A percentile compares a stretch with the other conserved stretches of the same genome.
These are phyloP conservation scores for Porites divaricata DNA, from an alignment of 92 coral and sea anemone species.

Conservation along the genomic window DNA sequence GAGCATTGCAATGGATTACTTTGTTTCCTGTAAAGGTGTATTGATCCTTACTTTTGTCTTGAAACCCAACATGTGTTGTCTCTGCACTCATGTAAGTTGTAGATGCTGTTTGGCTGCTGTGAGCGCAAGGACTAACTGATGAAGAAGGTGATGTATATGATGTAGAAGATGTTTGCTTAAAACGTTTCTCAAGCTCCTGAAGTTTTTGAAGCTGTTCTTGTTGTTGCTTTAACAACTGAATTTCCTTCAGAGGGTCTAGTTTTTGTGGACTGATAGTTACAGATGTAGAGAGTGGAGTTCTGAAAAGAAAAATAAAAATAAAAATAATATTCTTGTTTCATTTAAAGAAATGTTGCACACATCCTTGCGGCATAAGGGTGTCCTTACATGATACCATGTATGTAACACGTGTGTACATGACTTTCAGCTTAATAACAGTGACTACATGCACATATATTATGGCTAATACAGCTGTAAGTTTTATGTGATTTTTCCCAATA, in stretches of 20 bases:
- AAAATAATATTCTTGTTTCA: too few species aligned
- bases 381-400: too few species aligned
- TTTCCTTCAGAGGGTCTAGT: conserved; percentile 71
- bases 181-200: conserved; percentile 65
- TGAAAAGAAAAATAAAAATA: background rate
- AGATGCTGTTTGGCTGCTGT: background rate
- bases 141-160: conserved; percentile 3
- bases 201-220: conserved; percentile 89
- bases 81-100: background rate
- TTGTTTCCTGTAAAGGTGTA: background rate
- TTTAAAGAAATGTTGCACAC: too few species aligned
- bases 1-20: background rate
- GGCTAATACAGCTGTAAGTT: too few species aligned
- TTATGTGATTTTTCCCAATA: too few species aligned
- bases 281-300: background rate
- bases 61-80: background rate
- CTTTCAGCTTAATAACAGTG: too few species aligned
- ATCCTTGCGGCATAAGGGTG: too few species aligned
- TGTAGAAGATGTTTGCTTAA: conserved; percentile 33
- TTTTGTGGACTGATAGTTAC: conserved; percentile 40
- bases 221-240: conserved; percentile 81
- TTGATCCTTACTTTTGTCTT: background rate
- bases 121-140: background rate
- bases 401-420: too few species aligned
- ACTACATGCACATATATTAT: too few species aligned